A percentile compares a stretch with the other conserved stretches of the same genome.
phyloP scores from a whole-genome alignment of 1,140 invertebrate species.

The Panulirus ornatus region DNA sequence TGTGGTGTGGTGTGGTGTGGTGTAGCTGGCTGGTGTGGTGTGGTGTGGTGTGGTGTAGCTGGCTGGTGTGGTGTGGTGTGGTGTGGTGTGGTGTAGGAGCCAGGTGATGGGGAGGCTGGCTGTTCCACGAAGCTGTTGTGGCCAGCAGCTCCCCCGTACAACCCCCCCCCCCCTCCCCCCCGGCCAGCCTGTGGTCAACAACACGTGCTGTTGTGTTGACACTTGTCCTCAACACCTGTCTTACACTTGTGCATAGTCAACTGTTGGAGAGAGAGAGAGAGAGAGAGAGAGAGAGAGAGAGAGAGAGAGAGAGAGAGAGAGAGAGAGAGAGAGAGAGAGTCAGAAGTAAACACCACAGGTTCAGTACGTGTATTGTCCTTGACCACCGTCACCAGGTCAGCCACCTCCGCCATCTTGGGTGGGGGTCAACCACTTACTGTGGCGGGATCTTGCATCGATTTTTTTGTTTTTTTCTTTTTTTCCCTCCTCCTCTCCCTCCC shows the following conservation, averaged over 20 bases:
- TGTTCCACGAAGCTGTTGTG: no score
- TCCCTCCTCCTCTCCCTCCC: neutral
- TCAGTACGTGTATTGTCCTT: neutral
- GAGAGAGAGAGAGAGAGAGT: neutral
- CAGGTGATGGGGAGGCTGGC: no score
- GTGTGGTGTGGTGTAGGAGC: no score
- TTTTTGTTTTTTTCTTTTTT: neutral
- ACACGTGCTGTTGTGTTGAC: neutral
- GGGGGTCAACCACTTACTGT: neutral
- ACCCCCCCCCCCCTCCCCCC: neutral
- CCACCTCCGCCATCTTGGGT: neutral
- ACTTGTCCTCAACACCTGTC: neutral
- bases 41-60: no score
- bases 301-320: neutral
- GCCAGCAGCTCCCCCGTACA: no score
- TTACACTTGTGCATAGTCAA: neutral
- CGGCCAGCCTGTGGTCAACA: neutral
- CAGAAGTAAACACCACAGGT: neutral
- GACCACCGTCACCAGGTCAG: neutral
- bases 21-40: no score
- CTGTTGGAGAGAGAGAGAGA: no score
- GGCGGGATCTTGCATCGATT: neutral
- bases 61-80: no score
- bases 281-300: neutral
- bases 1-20: no score